Evolutionary conservation across 2,888 invertebrate species (phyloP), one percentile per base, ranked within the genome.

Genomic region (Serripes groenlandicus): DNA sequence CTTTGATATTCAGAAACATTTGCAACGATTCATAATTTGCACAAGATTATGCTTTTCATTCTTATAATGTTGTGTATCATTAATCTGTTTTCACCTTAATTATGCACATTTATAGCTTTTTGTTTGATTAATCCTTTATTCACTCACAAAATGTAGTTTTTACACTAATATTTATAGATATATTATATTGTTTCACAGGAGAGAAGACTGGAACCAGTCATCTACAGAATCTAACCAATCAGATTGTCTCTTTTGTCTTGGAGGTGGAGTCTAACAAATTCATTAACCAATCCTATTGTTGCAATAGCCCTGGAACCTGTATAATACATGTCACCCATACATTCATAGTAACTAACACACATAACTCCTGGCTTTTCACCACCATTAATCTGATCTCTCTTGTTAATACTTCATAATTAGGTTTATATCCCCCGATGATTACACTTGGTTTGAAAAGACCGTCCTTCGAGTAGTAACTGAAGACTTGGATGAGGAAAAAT

Each of bases 391-490:
- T 5, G 5, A n/a, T n/a, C 35, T 30, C 23, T 60, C 28, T 60
- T 26, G 28, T 26, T 18, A 60, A n/a, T 60, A n/a, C 21, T 30
- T n/a, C 32, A 11, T 56, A 23, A n/a, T n/a, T 85, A 94, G 94
- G 89, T 94, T 94, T 86, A 92, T 92, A 34, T 85, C 81, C 18
- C 60, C 89, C 49, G 94, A 94, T 9, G 94, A 94, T 87, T 86
- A 75, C 71, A 73, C 74, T 26, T 94, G 94, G 94, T 94, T 94
- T 86, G 89, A 90, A 52, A 94, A 94, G 88, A 93, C 93, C 37
- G 94, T 98, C 85, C 95, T 96, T 60, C 95, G 96, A 75, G 96
- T 97, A 66, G 96, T 97, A 3, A 96, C 96, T 88, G 96, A 97
- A 85, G 96, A 97, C 84, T 95, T 99, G 60, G 92, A 91, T 15